phyloP scores from a whole-genome alignment of 2,113 vertebrate species.

The Cichladusa arquata region DNA sequence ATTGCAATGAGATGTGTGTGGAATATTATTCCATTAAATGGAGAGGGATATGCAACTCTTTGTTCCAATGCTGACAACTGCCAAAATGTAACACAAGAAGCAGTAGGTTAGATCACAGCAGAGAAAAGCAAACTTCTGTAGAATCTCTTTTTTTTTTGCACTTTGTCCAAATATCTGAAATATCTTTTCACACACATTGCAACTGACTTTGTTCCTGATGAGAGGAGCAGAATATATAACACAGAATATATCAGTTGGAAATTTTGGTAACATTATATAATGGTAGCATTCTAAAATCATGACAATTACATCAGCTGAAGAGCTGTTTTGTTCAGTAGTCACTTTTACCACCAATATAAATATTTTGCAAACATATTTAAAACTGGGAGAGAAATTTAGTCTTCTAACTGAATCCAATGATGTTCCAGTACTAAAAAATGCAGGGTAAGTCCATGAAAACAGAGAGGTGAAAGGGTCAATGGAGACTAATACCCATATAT shows the following conservation, averaged over 20 bases:
- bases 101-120: background rate
- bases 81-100: background rate
- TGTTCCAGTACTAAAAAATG: background rate
- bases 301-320: background rate
- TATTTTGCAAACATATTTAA: background rate
- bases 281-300: background rate
- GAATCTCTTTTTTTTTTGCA: background rate
- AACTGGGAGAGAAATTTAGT: background rate
- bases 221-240: background rate
- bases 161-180: background rate
- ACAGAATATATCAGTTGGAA: background rate
- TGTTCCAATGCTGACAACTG: background rate
- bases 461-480: background rate
- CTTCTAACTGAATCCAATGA: background rate
- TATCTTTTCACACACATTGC: background rate
- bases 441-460: background rate
- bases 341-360: background rate
- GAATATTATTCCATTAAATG: background rate
- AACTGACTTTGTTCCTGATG: background rate
- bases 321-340: background rate
- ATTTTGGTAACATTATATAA: background rate
- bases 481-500: background rate
- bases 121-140: background rate
- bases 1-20: fast-evolving
- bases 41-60: background rate